Evolutionary conservation across 2,797 vertebrate species (phyloP), one percentile per base, ranked within the genome.

Genomic region (Esox lucius): DNA sequence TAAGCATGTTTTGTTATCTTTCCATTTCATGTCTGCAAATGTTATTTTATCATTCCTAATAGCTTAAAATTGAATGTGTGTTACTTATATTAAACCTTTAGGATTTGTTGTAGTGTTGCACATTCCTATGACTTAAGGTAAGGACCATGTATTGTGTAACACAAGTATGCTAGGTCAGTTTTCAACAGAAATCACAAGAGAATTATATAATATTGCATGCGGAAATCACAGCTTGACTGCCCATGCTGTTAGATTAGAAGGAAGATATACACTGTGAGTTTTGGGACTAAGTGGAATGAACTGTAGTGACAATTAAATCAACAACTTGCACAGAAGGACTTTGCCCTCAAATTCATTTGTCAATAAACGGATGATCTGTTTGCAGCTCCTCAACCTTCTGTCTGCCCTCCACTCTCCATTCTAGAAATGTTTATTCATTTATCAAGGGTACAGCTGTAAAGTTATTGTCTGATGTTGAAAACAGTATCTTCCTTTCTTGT

Each of bases 291-390:
- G 78, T 84, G 88, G 86, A 88, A 90, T 94, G 93, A 94, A 94
- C 91, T 90, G 90, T 93, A 83, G 86, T 89, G 93, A 93, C 93
- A 92, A 90, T 92, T 91, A 93, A 94, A 93, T 91, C 90, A 94
- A 94, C 93, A 94, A 87, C 91, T 92, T 81, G 84, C 91, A 91
- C 89, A 92, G 92, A 91, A 91, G 89, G 94, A 93, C 94, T 94
- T 92, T 93, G 91, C 88, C 91, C 88, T 87, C 80, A 94, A 93
- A 95, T 93, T 93, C 93, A 89, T 92, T 81, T 93, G 94, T 94
- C 93, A 94, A 94, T 93, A 94, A 86, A 89, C 75, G 87, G 78
- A 76, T 92, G 91, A 94, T 93, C 91, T 92, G 89, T 85, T 88
- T 80, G 83, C 90, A 89, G 86, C 88, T 91, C 87, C 79, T 72